Conservation (phyloP, 2,113 vertebrate species). For the Larimichthys polyactis region DNA sequence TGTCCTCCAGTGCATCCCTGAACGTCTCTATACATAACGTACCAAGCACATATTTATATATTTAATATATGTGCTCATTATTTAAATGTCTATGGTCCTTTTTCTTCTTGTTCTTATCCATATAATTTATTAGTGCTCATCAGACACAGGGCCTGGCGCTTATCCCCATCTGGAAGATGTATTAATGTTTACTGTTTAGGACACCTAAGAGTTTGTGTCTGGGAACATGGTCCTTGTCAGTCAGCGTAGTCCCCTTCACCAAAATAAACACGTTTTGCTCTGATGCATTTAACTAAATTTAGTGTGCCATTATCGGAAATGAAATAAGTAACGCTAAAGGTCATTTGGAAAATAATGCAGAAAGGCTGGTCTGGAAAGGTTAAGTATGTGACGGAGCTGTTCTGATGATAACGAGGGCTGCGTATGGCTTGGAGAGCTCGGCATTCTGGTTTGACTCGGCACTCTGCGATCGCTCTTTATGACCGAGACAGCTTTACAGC, state of each 20-base stretch:
- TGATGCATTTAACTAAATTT: constrained; percentile 83
- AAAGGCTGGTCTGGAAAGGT: constrained; percentile 84
- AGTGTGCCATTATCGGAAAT: constrained; percentile 84
- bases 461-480: constrained; percentile 82
- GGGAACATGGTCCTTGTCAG: constrained; percentile 70
- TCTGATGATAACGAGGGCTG: constrained; percentile 79
- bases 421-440: constrained; percentile 73
- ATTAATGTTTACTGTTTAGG: constrained; percentile 54
- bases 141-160: constrained; percentile 5
- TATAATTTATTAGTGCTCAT: constrained; percentile 30
- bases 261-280: constrained; percentile 82
- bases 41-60: not conserved
- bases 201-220: constrained; percentile 45
- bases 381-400: constrained; percentile 85
- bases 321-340: constrained; percentile 85
- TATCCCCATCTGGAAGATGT: constrained; percentile 43
- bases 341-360: constrained; percentile 85
- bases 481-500: constrained; percentile 85
- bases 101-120: constrained; percentile 17
- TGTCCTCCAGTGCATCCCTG: not conserved
- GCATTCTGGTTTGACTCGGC: constrained; percentile 77
- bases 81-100: not conserved
- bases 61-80: not conserved
- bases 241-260: constrained; percentile 64
- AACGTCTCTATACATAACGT: constrained; percentile 8